These are phyloP conservation scores for Lepidocyrtinus sp. DNA, from an alignment of 2,888 invertebrate species.

Conservation along the genomic window DNA sequence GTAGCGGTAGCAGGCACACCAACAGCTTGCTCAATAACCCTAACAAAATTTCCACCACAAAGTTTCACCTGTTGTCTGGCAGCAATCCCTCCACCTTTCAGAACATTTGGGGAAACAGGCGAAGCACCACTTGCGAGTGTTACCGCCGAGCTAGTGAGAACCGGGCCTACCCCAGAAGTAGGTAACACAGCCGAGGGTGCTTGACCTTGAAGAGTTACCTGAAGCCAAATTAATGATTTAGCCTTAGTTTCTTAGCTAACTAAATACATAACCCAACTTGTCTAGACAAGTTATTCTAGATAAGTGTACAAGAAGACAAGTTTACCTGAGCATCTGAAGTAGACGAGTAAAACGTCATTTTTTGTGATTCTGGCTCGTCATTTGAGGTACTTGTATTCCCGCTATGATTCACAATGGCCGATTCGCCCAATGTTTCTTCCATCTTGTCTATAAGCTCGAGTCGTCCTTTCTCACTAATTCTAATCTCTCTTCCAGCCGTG, in stretches of 20 bases:
- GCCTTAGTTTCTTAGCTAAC: not conserved
- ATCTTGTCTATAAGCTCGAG: slow-evolving; percentile 77
- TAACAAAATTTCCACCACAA: slow-evolving; percentile 53
- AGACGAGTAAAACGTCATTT: slow-evolving; percentile 66
- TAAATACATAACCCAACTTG: not conserved
- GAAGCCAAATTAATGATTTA: not conserved
- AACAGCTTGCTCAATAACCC: slow-evolving; percentile 47
- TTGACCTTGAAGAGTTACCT: slow-evolving; percentile 58
- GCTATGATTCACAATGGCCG: slow-evolving; percentile 46
- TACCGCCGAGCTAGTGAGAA: slow-evolving; percentile 34
- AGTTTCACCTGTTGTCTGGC: slow-evolving; percentile 57
- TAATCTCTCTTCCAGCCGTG: slow-evolving; percentile 75
- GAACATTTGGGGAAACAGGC: slow-evolving; percentile 17
- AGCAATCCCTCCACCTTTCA: slow-evolving; percentile 24
- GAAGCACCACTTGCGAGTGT: slow-evolving; percentile 43
- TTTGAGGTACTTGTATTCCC: slow-evolving; percentile 48
- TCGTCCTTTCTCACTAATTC: slow-evolving; percentile 77
- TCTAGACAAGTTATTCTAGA: no score
- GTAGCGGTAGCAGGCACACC: slow-evolving; percentile 32
- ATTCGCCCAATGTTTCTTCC: slow-evolving; percentile 38
- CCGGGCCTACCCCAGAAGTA: slow-evolving; percentile 23
- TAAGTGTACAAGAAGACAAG: not conserved
- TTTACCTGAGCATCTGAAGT: slow-evolving; percentile 58
- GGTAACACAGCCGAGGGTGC: slow-evolving; percentile 50
- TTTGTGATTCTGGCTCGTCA: slow-evolving; percentile 60